These are phyloP conservation scores for Acleris emargana DNA, from an alignment of 2,888 invertebrate genomes.

Conservation along the genomic window DNA sequence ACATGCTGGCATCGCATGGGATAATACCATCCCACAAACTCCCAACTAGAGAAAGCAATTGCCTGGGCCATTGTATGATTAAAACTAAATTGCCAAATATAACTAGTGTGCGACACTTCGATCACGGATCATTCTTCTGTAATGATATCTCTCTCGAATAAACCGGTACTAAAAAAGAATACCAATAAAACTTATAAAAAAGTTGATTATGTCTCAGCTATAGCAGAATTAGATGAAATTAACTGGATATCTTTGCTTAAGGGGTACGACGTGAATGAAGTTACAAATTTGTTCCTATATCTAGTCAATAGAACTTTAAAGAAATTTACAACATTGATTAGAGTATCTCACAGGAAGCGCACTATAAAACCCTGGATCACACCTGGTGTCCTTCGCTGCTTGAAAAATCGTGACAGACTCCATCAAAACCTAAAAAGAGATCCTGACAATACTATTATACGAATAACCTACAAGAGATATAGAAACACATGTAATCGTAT, in stretches of 20 bases:
- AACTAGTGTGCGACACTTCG: constrained; percentile 3
- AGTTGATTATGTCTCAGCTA: neutral
- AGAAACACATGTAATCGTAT: constrained; percentile 19
- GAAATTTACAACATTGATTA: neutral
- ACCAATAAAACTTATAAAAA: neutral
- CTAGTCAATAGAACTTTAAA: neutral
- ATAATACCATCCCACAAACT: constrained; percentile 13
- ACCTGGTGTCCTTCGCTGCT: constrained; percentile 21
- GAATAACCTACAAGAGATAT: constrained; percentile 16
- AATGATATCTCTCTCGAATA: neutral
- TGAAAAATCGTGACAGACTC: constrained; percentile 14
- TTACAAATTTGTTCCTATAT: constrained; percentile 4
- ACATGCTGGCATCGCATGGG: constrained; percentile 11
- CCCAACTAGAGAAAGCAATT: constrained; percentile 12
- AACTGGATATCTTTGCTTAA: neutral
- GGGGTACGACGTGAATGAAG: neutral
- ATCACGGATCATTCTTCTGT: constrained; percentile 8
- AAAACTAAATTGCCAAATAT: constrained; percentile 8
- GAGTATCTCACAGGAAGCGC: constrained; percentile 1
- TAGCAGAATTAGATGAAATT: constrained; percentile 2
- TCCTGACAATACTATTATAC: neutral
- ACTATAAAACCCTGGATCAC: constrained; percentile 8
- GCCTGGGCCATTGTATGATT: constrained; percentile 17
- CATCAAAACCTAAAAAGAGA: constrained; percentile 11
- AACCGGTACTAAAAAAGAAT: neutral